Conservation (phyloP, 2,797 vertebrate genomes). For the Enteromius paludinosus region DNA sequence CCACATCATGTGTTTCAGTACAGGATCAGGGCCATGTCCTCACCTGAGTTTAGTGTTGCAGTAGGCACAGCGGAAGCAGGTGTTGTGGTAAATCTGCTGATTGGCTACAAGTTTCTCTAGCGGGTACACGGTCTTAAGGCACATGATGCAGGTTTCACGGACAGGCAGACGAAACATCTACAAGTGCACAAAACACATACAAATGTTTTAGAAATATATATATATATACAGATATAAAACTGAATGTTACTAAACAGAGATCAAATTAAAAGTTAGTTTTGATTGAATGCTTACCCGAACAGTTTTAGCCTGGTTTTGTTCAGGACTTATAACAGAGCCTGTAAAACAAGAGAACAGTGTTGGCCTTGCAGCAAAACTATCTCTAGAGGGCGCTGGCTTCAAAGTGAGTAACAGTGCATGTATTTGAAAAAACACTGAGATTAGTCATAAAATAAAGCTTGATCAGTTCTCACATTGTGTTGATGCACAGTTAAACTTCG, state of each 20-base stretch:
- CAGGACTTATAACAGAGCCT: slow-evolving; percentile 73
- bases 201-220: neutral
- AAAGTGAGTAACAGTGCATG: neutral
- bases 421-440: neutral
- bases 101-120: slow-evolving; percentile 96
- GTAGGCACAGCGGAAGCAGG: slow-evolving; percentile 94
- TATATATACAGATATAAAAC: neutral
- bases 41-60: slow-evolving; percentile 97
- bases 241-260: neutral
- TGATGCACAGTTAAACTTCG: neutral
- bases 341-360: slow-evolving; percentile 5
- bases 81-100: slow-evolving; percentile 90
- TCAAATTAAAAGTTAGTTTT: neutral
- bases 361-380: neutral
- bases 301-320: slow-evolving; percentile 78
- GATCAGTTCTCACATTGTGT: neutral
- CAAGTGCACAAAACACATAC: slow-evolving; percentile 21
- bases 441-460: neutral
- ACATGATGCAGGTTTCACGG: slow-evolving; percentile 89
- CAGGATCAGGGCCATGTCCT: slow-evolving; percentile 33
- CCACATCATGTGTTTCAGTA: neutral
- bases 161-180: slow-evolving; percentile 87
- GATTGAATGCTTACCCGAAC: slow-evolving; percentile 76
- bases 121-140: slow-evolving; percentile 94
- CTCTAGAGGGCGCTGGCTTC: slow-evolving; percentile 63